Conservation (phyloP, 2,888 invertebrate genomes). For the Mactromeris polynyma region DNA sequence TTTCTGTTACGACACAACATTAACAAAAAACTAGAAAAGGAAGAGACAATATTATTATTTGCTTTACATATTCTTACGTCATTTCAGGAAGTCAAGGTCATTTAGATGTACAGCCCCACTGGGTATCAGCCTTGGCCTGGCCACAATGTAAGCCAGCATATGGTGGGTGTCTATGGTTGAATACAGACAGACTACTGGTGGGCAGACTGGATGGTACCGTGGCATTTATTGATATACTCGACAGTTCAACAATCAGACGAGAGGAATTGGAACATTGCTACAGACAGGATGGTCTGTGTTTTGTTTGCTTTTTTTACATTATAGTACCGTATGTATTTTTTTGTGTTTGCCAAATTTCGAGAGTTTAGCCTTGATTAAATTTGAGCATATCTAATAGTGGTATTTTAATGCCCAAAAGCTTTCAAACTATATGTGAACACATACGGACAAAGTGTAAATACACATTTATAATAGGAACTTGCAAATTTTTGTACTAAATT, state of each 20-base stretch:
- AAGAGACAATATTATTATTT: too few relatives aligned
- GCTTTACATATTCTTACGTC: background rate
- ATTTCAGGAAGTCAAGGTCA: conserved; percentile 88
- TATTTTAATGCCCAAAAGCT: too few relatives aligned
- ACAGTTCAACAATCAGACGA: conserved; percentile 78
- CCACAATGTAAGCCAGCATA: conserved; percentile 86
- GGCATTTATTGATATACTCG: conserved; percentile 83
- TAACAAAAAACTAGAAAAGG: too few relatives aligned
- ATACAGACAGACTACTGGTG: conserved; percentile 88
- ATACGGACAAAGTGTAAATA: too few relatives aligned
- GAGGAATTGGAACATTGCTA: conserved; percentile 84
- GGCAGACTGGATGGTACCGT: conserved; percentile 89
- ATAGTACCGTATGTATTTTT: too few relatives aligned
- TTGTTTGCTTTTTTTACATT: background rate
- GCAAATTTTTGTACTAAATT: too few relatives aligned
- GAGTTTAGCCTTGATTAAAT: too few relatives aligned
- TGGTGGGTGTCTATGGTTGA: conserved; percentile 83
- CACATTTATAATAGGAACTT: too few relatives aligned
- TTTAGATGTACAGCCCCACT: conserved; percentile 85
- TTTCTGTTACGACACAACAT: too few relatives aligned
- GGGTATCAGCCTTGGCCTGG: conserved; percentile 88
- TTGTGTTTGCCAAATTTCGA: too few relatives aligned
- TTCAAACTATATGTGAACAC: too few relatives aligned
- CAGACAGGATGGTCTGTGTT: conserved; percentile 77
- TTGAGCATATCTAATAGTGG: too few relatives aligned